phyloP scores from a whole-genome alignment of 2,113 vertebrate species.

The Calypte anna region DNA sequence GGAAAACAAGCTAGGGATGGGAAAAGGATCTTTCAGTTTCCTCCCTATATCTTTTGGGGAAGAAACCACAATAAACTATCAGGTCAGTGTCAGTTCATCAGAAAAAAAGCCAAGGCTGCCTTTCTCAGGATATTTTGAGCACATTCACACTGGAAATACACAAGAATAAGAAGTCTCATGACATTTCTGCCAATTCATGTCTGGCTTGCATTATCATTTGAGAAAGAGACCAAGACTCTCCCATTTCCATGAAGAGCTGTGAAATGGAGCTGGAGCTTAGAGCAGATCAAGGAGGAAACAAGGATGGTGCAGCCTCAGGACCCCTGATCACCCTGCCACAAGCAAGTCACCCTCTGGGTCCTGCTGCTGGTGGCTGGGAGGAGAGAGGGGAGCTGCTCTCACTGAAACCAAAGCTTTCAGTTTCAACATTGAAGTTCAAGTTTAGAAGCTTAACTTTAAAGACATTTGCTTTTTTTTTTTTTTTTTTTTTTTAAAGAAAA shows the following conservation, averaged over 20 bases:
- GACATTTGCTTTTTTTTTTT: background rate
- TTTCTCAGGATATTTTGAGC: constrained; percentile 68
- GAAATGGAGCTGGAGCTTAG: background rate
- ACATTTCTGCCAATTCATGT: constrained; percentile 62
- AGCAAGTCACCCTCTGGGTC: accelerated
- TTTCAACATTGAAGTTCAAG: background rate
- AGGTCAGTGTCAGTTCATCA: constrained; percentile 66
- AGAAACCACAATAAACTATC: constrained; percentile 45
- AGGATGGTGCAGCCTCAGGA: accelerated
- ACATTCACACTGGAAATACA: constrained; percentile 37
- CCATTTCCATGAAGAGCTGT: constrained; percentile 45
- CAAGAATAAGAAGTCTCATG: constrained; percentile 63
- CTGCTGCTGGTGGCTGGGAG: background rate
- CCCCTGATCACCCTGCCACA: background rate
- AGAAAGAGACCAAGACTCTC: background rate
- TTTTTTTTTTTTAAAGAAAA: background rate
- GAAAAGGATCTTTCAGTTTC: constrained; percentile 9
- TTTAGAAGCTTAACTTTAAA: background rate
- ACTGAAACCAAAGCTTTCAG: accelerated
- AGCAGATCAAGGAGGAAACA: accelerated
- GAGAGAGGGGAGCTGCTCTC: background rate
- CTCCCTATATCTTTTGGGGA: constrained; percentile 8
- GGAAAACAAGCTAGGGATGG: constrained; percentile 8
- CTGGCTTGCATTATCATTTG: constrained; percentile 64
- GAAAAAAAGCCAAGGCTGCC: constrained; percentile 56